Conservation (phyloP, 2,113 vertebrate genomes). For the Scomber japonicus region DNA sequence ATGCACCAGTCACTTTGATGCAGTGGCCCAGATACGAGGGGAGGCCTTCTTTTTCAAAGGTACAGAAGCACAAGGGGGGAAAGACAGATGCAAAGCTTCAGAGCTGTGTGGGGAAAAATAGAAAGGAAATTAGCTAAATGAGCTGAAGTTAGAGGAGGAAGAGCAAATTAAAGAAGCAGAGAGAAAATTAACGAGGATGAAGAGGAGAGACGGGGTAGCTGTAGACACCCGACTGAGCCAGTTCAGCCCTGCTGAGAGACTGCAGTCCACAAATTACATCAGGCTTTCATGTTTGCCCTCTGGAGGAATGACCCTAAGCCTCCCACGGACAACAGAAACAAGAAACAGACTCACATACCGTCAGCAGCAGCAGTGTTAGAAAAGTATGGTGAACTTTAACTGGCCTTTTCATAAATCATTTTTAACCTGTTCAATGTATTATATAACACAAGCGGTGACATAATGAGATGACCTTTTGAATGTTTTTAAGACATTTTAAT, state of each 20-base stretch:
- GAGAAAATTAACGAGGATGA: neutral
- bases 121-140: constrained; percentile 35
- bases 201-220: neutral
- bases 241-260: constrained; percentile 47
- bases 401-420: constrained; percentile 11
- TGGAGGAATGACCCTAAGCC: constrained; percentile 51
- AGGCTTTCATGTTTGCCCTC: constrained; percentile 67
- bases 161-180: constrained; percentile 22
- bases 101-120: constrained; percentile 30
- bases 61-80: constrained; percentile 68
- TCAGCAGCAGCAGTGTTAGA: constrained; percentile 19
- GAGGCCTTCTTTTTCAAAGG: constrained; percentile 99
- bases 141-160: constrained; percentile 36
- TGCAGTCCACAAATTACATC: constrained; percentile 58
- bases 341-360: constrained; percentile 36
- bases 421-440: constrained; percentile 3
- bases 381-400: constrained; percentile 38
- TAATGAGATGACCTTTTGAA: neutral
- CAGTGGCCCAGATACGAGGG: constrained; percentile 95
- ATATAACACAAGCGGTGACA: neutral
- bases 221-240: constrained; percentile 29
- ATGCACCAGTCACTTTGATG: constrained; percentile 92
- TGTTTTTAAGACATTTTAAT: neutral
- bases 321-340: constrained; percentile 49
- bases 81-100: constrained; percentile 35